These are phyloP conservation scores for Hiodon tergisus DNA, from an alignment of 2,113 vertebrate genomes.

Conservation along the genomic window DNA sequence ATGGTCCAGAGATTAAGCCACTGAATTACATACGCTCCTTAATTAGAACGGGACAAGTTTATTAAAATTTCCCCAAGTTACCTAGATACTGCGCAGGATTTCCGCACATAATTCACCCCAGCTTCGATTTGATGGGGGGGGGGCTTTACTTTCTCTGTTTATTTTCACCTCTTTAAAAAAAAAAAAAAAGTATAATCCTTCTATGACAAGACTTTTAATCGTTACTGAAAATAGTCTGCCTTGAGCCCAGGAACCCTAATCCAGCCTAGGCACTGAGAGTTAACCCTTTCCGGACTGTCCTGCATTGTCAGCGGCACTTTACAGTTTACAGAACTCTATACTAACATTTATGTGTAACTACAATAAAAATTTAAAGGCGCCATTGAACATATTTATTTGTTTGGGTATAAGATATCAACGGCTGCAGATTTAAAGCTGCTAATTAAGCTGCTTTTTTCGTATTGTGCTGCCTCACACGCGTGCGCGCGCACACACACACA, in stretches of 20 bases:
- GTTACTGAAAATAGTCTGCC: conserved; percentile 18
- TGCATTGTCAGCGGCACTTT: not conserved
- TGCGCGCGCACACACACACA: too few species aligned
- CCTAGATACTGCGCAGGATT: conserved; percentile 51
- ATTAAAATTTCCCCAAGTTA: conserved; percentile 59
- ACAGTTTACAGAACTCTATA: not conserved
- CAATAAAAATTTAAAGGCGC: too few species aligned
- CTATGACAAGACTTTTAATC: conserved; percentile 10
- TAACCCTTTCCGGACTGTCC: conserved; percentile 4
- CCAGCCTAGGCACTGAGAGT: not conserved
- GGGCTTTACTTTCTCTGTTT: too few species aligned
- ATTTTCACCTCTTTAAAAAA: too few species aligned
- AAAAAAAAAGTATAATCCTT: not conserved
- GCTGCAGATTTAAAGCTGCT: too few species aligned
- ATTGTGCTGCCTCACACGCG: too few species aligned
- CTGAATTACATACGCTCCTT: conserved; percentile 64
- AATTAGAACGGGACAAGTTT: conserved; percentile 62
- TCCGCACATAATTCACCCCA: conserved; percentile 32
- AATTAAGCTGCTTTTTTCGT: too few species aligned
- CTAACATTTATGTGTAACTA: not conserved
- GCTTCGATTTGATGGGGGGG: conserved; percentile 14
- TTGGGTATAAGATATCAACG: not conserved
- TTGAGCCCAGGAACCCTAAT: conserved; percentile 17
- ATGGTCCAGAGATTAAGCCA: conserved; percentile 47
- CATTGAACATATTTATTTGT: not conserved